A percentile compares a stretch with the other conserved stretches of the same genome.
Evolutionary conservation across 2,888 invertebrate species (phyloP).

Genomic region (Dasypolia templi): DNA sequence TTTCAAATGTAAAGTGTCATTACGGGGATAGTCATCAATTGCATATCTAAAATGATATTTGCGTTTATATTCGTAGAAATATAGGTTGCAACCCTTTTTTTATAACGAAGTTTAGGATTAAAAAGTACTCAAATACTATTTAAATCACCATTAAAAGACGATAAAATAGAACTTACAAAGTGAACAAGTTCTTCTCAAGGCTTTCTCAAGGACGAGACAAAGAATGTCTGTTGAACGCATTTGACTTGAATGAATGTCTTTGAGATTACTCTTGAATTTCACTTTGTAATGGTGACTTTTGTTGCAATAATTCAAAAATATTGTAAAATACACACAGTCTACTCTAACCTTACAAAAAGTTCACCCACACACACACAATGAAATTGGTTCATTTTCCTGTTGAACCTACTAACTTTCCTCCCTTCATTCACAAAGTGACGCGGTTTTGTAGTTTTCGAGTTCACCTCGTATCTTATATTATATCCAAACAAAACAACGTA

Average conservation of each 20-base stretch:
- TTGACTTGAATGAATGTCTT: background rate
- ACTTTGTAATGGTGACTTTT: background rate
- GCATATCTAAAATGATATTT: no score
- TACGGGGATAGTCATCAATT: background rate
- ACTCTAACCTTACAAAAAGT: background rate
- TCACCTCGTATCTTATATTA: background rate
- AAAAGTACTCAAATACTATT: background rate
- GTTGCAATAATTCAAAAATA: background rate
- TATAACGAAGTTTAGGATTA: background rate
- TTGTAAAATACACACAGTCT: background rate
- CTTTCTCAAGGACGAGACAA: background rate
- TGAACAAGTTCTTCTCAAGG: background rate
- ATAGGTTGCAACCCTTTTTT: no score
- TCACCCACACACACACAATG: background rate
- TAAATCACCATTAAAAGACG: background rate
- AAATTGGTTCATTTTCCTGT: background rate
- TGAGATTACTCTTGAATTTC: background rate
- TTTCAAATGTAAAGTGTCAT: background rate
- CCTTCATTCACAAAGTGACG: slow-evolving; percentile 18
- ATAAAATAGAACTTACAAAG: background rate
- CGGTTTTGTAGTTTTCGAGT: background rate
- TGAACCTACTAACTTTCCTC: background rate
- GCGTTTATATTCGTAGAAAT: background rate
- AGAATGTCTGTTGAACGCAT: background rate
- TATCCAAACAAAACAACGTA: background rate